A percentile compares a stretch with the other conserved stretches of the same genome.
These are phyloP conservation scores for Cyanistes caeruleus DNA, from an alignment of 2,113 vertebrate genomes.

Conservation along the genomic window DNA sequence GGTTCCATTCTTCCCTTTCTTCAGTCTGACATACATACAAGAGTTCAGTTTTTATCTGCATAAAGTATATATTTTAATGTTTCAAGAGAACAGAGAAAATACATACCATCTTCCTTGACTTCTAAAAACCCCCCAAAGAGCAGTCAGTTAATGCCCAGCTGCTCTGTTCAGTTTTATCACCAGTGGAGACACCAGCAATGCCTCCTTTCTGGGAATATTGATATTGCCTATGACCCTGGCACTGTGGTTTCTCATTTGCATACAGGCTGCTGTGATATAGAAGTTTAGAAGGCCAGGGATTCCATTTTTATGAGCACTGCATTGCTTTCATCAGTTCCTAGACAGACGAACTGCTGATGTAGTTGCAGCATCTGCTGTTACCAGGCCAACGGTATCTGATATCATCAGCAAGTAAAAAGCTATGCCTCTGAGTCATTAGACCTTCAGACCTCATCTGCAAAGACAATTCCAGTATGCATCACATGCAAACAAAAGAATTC, in stretches of 20 bases:
- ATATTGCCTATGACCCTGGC: neutral
- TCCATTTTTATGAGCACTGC: neutral
- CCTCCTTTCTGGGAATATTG: neutral
- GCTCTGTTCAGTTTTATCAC: neutral
- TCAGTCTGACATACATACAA: neutral
- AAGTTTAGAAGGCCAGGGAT: neutral
- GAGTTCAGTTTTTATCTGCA: neutral
- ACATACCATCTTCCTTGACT: neutral
- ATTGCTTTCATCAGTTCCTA: neutral
- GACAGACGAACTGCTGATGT: neutral
- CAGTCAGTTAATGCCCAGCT: neutral
- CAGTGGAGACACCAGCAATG: neutral
- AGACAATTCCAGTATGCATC: neutral
- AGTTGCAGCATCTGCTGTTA: neutral
- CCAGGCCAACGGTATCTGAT: neutral
- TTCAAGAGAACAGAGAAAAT: neutral
- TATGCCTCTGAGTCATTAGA: neutral
- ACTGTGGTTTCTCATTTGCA: neutral
- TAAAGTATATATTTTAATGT: neutral
- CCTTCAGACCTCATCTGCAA: neutral
- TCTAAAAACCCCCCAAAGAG: neutral
- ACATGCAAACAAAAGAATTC: neutral
- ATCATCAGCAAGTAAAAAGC: neutral
- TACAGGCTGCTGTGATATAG: neutral
- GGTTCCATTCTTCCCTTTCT: neutral